Evolutionary conservation across 2,797 vertebrate species (phyloP).

Genomic region (Urosaurus nigricauda): DNA sequence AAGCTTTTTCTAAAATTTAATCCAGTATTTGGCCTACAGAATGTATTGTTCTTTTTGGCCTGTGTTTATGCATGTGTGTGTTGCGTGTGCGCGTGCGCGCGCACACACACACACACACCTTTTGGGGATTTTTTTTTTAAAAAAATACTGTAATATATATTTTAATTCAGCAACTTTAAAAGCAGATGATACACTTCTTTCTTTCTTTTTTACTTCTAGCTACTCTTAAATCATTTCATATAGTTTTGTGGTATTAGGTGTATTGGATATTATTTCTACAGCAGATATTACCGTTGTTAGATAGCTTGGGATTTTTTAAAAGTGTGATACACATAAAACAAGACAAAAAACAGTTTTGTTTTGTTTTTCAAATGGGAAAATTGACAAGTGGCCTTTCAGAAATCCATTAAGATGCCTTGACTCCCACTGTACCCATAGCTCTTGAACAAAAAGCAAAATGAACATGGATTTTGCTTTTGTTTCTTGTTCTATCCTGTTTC

Average conservation of each 20-base stretch:
- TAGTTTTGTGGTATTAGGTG: background rate
- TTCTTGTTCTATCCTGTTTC: background rate
- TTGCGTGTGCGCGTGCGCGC: no score
- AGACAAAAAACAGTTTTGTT: background rate
- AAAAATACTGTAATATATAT: background rate
- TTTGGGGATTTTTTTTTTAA: no score
- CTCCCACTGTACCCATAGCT: background rate
- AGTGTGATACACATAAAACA: background rate
- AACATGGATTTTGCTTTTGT: background rate
- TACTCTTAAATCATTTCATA: no score
- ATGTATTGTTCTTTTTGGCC: background rate
- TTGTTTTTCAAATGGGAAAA: background rate
- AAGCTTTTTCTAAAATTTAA: background rate
- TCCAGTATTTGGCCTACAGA: background rate
- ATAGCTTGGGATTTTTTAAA: background rate
- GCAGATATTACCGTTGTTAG: background rate
- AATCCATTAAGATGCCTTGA: slow-evolving; percentile 5
- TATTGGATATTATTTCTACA: background rate
- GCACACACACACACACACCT: no score
- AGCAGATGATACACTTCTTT: background rate
- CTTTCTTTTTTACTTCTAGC: background rate
- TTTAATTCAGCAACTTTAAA: background rate
- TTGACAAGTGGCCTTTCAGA: background rate
- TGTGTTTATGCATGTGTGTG: no score
- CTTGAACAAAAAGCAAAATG: background rate